Base-by-base conservation (phyloP, 2,888 invertebrate species). In the Abscondita cerata region DNA sequence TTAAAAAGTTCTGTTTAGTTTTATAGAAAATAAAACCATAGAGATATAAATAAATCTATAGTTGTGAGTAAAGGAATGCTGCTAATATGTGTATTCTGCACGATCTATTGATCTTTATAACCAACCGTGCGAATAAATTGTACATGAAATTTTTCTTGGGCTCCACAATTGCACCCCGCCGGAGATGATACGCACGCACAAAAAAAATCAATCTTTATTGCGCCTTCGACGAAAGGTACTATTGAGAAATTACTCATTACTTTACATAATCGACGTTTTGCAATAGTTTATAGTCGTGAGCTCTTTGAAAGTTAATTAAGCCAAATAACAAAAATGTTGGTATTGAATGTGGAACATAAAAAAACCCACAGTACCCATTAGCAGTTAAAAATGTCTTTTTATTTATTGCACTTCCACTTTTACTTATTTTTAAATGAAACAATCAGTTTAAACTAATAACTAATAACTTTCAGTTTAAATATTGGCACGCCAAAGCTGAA, bases 91-190 rank as follows among this genome's bases (percentile, higher is more conserved):
- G 72, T 69, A 70, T 68, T 69, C 70, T 65, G 69, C 73, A 73
- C 72, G 73, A 73, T 70, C 72, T 70, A 72, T 73, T 67, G 69
- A 68, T 72, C 71, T 72, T 70, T 73, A 71, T 71, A 69, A 69
- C 69, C 58, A 62, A 62, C 67, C 60, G 65, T 63, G 65, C 59
- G 56, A 68, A 72, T 73, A 72, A 72, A 73, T 73, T 68, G 62
- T 58, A 67, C 67, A 68, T 73, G 68, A 69, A 72, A 71, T 70
- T 36, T 36, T 36, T 36, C 36, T 25, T 25, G 25, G 2, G 6
- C 2, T 25, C 25, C 25, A 25, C 25, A 2, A 25, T 25, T 6
- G n/a, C n/a, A n/a, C n/a, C n/a, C n/a, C n/a, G n/a, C n/a, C n/a
- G n/a, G n/a, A n/a, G 25, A 25, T 25, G 25, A 25, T 25, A 6